Percentiles rank a stretch among this genome's conserved stretches.
Conservation (phyloP, 2,113 vertebrate genomes). For the Cyphotilapia sp. region DNA sequence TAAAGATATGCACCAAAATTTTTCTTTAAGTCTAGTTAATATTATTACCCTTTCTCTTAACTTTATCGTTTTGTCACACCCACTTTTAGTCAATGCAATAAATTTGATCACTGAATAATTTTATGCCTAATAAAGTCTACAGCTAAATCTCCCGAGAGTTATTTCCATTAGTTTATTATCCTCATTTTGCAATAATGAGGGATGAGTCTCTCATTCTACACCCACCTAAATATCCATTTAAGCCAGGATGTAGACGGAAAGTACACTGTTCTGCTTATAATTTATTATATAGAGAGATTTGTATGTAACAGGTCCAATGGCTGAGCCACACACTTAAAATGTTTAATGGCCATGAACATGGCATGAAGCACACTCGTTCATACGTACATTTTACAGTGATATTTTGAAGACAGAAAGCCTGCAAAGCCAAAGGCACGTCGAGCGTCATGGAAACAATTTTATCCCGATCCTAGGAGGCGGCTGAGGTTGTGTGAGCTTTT, state of each 20-base stretch:
- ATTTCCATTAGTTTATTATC: background rate
- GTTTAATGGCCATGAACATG: background rate
- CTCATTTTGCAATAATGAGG: background rate
- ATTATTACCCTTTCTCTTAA: background rate
- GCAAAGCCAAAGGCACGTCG: background rate
- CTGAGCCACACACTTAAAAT: background rate
- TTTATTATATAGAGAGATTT: background rate
- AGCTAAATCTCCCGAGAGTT: background rate
- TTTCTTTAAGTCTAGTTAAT: background rate
- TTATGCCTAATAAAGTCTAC: background rate
- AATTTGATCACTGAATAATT: background rate
- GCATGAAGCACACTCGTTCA: background rate
- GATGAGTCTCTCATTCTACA: background rate
- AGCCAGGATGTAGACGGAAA: background rate
- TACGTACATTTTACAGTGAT: background rate
- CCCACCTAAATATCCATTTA: background rate
- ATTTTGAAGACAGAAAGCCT: background rate
- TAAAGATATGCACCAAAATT: background rate
- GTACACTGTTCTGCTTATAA: background rate
- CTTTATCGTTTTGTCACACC: background rate
- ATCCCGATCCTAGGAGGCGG: background rate
- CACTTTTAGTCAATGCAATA: background rate
- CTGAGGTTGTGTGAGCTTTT: background rate
- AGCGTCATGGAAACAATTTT: slow-evolving; percentile 33
- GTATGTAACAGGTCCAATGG: background rate